These are phyloP conservation scores for Acanthurus leucopareius DNA, from an alignment of 2,797 vertebrate species.

Conservation along the genomic window DNA sequence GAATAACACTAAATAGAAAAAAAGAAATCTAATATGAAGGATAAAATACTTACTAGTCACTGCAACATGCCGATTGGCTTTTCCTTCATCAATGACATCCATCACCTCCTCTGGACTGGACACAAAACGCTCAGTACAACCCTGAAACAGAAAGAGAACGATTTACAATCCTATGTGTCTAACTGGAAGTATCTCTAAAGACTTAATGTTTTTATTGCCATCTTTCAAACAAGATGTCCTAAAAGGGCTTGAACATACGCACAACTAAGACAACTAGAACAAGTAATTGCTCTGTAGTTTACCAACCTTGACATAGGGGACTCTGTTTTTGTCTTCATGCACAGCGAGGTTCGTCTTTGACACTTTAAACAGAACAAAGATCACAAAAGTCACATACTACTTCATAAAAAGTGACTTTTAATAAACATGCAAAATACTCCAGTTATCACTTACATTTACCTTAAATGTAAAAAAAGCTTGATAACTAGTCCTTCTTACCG, in stretches of 20 bases:
- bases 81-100: constrained; percentile 97
- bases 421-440: too few species aligned
- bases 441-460: not conserved
- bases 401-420: not conserved
- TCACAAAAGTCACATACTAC: not conserved
- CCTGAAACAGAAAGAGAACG: constrained; percentile 61
- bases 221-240: too few species aligned
- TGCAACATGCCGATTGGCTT: constrained; percentile 93
- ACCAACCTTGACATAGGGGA: constrained; percentile 94
- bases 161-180: not conserved
- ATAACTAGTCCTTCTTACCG: constrained; percentile 77
- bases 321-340: constrained; percentile 95
- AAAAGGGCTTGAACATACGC: too few species aligned
- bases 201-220: too few species aligned
- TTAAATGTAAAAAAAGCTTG: not conserved
- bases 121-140: constrained; percentile 94
- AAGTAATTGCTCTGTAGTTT: too few species aligned
- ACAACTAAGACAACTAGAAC: too few species aligned
- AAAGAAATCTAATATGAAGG: not conserved
- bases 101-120: constrained; percentile 95
- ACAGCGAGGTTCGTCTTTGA: constrained; percentile 96
- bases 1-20: too few species aligned
- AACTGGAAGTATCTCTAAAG: not conserved
- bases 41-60: constrained; percentile 90
- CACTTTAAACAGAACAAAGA: constrained; percentile 79